Base-by-base conservation (phyloP, 2,888 invertebrate genomes). In the Tolmerus cingulatus region DNA sequence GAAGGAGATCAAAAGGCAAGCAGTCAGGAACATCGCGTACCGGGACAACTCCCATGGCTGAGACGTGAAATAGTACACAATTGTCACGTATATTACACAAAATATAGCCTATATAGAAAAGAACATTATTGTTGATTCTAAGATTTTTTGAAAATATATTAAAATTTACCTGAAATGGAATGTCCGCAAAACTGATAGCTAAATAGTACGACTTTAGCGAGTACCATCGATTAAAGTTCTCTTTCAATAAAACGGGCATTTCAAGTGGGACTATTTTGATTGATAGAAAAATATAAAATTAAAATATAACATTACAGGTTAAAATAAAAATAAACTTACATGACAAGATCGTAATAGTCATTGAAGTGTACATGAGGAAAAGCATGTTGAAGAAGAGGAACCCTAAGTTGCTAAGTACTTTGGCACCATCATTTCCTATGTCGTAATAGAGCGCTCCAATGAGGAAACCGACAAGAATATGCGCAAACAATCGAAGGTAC, bases 341-440 rank as follows among this genome's bases (percentile, higher is more conserved):
- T 91, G 99, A 98, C 90, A 99, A 94, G 91, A 99, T 98, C 77
- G 99, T 99, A 90, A 99, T 98, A 92, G 99, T 99, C 96, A 99
- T 98, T n/a, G 99, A 98, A 0, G 98, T 98, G 94, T 99, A 99
- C 98, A 99, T 99, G 89, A 99, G 95, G 94, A 99, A 99, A 91
- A 99, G 94, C 97, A 99, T 97, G 92, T 98, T 98, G 95, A 99
- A 99, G 95, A 99, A 99, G 37, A 99, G 94, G 94, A 98, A 98
- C 89, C 98, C 98, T 90, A 98, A 95, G 93, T 99, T 99, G 91
- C 98, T 98, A 89, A 98, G 95, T 88, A 98, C 98, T 93, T 98
- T 98, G 90, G 97, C 96, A 90, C 98, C 98, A 93, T 99, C 98
- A 91, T 99, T 97, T 88, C 98, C 98, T 91, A 98, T 98, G 92